Base-by-base conservation (phyloP, 92 coral and sea anemone species). In the Parazoanthus atlanticus region DNA sequence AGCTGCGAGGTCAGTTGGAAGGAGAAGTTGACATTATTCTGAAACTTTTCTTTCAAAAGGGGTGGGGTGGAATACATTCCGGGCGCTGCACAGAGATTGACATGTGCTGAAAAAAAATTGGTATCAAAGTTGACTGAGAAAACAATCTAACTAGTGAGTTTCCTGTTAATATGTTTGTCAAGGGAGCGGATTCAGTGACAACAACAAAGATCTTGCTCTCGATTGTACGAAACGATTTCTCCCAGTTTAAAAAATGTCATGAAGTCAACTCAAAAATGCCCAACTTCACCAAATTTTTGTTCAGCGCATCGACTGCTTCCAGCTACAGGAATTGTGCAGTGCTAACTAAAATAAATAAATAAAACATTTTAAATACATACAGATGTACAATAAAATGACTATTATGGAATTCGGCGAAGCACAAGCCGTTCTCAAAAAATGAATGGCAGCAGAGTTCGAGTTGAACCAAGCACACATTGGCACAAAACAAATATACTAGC, bases 81-180 rank as follows among this genome's bases (percentile, higher is more conserved):
- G 74, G 19, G 56, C 19, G 38, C 38, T 72, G 32, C 77, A 71
- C 76, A 21, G 77, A 66, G 28, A 32, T 64, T 21, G 54, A 81
- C 86, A 81, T 67, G 86, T 81, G 85, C 72, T 81, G 32, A 33
- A 81, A 81, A 81, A 81, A 81, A 58, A 31, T 4, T 40, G 74
- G 15, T n/a, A 69, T 15, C 29, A 29, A 21, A 43, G 54, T 12
- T 69, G 40, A 84, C 58, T 28, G 34, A 74, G 19, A 66, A 84
- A 69, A 84, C 67, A 41, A 84, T 65, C 74, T 54, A 34, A 40
- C 78, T 70, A 10, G 78, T 28, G 29, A 41, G 16, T 15, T 70
- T 41, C 26, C 30, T 69, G 61, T 84, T 84, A 46, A 84, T 25
- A 28, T 46, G 33, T 84, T 69, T 38, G 87, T 52, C 64, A 69